phyloP scores from a whole-genome alignment of 2,113 vertebrate species.

The Hippolais icterina region DNA sequence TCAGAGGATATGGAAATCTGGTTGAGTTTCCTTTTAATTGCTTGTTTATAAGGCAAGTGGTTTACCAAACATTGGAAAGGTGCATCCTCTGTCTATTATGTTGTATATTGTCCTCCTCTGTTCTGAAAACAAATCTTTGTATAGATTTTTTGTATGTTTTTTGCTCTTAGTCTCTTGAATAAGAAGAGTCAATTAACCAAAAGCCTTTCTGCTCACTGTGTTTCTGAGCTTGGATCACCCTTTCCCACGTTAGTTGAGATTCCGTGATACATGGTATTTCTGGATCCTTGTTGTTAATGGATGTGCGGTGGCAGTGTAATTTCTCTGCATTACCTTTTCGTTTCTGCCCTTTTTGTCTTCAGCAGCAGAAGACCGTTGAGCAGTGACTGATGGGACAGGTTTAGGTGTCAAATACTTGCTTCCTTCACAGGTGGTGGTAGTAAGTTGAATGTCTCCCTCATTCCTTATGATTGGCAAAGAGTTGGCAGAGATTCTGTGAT shows the following conservation, averaged over 20 bases:
- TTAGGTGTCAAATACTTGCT: neutral
- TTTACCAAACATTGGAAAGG: neutral
- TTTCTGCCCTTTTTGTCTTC: neutral
- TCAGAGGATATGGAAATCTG: neutral
- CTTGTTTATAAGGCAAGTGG: neutral
- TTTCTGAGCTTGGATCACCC: neutral
- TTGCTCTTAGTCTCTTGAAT: neutral
- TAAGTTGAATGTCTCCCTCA: neutral
- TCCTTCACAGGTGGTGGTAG: neutral
- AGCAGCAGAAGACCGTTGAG: neutral
- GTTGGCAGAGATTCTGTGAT: neutral
- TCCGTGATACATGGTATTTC: neutral
- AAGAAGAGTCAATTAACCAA: neutral
- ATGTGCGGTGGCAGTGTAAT: neutral
- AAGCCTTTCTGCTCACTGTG: neutral
- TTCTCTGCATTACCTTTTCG: neutral
- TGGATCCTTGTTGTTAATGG: neutral
- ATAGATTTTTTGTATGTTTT: neutral
- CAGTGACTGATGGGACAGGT: neutral
- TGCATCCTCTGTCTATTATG: neutral
- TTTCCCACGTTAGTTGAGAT: neutral
- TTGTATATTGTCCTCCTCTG: neutral
- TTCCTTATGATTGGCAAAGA: neutral
- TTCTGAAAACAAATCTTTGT: neutral
- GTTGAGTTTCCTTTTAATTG: neutral